Evolutionary conservation across 2,113 vertebrate species (phyloP).

Genomic region (Corydoras sp.): DNA sequence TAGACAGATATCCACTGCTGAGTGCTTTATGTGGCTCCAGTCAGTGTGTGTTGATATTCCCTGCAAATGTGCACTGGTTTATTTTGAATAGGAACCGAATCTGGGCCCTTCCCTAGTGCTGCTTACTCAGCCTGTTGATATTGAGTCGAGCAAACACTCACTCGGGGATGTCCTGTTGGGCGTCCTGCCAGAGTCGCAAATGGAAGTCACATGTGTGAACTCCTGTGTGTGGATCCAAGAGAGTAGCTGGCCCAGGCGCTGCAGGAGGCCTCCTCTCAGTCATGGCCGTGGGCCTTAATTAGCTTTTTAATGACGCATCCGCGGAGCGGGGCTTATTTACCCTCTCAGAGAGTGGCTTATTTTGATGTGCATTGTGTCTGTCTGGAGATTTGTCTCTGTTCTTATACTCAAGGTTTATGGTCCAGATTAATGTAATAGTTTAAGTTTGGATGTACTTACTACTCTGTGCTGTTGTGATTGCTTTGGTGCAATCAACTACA

Average conservation of each 20-base stretch:
- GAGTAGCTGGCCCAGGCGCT: conserved; percentile 18
- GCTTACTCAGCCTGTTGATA: conserved; percentile 63
- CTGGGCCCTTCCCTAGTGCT: conserved; percentile 39
- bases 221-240: conserved; percentile 36
- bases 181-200: conserved; percentile 59
- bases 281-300: conserved; percentile 29
- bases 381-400: conserved; percentile 8
- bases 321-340: conserved; percentile 28
- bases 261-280: conserved; percentile 24
- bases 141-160: conserved; percentile 67
- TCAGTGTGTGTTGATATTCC: conserved; percentile 6
- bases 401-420: conserved; percentile 27
- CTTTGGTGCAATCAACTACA: background rate
- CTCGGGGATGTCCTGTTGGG: conserved; percentile 71
- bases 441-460: conserved; percentile 21
- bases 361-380: conserved; percentile 31
- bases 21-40: conserved; percentile 39
- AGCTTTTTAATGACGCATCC: conserved; percentile 33
- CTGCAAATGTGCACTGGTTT: conserved; percentile 52
- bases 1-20: background rate
- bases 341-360: conserved; percentile 23
- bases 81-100: conserved; percentile 62
- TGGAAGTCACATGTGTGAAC: conserved; percentile 66
- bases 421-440: conserved; percentile 37
- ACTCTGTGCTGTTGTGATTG: conserved; percentile 26